Percentiles rank a stretch among this genome's conserved stretches.
phyloP scores from a whole-genome alignment of 2,888 invertebrate species.

The Lasius fuliginosus region DNA sequence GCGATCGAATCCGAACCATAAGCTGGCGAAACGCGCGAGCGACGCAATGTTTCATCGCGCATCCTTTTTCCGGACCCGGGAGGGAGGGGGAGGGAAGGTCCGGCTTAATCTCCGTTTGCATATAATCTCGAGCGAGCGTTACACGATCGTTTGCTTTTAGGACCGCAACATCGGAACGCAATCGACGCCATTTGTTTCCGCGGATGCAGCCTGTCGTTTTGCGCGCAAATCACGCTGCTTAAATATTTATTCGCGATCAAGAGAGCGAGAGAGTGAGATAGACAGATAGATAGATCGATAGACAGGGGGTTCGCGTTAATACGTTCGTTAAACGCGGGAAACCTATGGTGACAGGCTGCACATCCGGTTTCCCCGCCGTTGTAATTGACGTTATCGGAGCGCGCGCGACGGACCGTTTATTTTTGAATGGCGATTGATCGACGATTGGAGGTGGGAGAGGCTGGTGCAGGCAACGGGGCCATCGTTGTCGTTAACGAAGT shows the following conservation, averaged over 20 bases:
- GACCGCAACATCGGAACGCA: slow-evolving; percentile 30
- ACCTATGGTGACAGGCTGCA: slow-evolving; percentile 39
- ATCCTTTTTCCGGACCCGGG: slow-evolving; percentile 59
- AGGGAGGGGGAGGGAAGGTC: background rate
- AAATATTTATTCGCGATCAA: slow-evolving; percentile 52
- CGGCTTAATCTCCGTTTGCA: slow-evolving; percentile 62
- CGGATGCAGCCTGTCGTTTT: slow-evolving; percentile 12
- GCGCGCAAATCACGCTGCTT: slow-evolving; percentile 35
- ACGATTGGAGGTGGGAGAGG: slow-evolving; percentile 28
- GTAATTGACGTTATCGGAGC: slow-evolving; percentile 48
- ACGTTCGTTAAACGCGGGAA: slow-evolving; percentile 42
- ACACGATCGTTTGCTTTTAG: slow-evolving; percentile 37
- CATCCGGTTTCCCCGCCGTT: slow-evolving; percentile 3
- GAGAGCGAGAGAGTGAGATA: background rate
- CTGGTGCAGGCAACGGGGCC: slow-evolving; percentile 1
- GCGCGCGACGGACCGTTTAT: slow-evolving; percentile 40
- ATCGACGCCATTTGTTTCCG: slow-evolving; percentile 23
- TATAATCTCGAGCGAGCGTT: slow-evolving; percentile 60
- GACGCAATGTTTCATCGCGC: slow-evolving; percentile 55
- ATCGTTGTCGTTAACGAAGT: slow-evolving; percentile 44
- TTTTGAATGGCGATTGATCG: slow-evolving; percentile 49
- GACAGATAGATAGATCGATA: background rate
- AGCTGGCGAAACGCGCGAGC: slow-evolving; percentile 40
- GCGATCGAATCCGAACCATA: slow-evolving; percentile 23
- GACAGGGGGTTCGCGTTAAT: slow-evolving; percentile 21